Base-by-base conservation (phyloP, 2,888 invertebrate genomes). In the Uloborus plumipes region DNA sequence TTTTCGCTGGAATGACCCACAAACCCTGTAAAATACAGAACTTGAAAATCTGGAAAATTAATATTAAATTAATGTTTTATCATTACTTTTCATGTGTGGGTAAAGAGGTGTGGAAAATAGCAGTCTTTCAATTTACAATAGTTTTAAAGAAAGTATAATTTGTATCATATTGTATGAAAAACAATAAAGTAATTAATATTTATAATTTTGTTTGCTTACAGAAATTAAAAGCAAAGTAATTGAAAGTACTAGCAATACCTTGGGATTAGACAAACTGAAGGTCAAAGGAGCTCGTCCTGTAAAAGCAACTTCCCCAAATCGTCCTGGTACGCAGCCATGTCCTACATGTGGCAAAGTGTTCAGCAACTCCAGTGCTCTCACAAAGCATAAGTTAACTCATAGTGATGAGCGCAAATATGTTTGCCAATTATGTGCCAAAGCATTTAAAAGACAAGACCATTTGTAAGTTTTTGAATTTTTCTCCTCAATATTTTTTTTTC, bases 391-490 rank as follows among this genome's bases (percentile, higher is more conserved):
- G 91, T 92, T 98, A 89, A 98, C 98, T 86, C 98, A 98, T 92
- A 97, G 97, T 91, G 98, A 98, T 90, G 98, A 98, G 89, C 92
- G 98, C 88, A 97, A 97, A 90, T 98, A 97, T 90, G 94, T 96
- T 86, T 98, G 98, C 91, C 93, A 93, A 88, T 94, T 97, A 90
- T 98, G 98, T 91, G 94, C 95, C 86, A 98, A 98, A 91, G 98
- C 98, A 87, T 98, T 98, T 92, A 98, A 98, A 91, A 92, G 98
- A 89, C 98, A 98, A 91, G 98, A 98, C 91, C 98, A 98, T 91
- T 93, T 98, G 96, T 97, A 92, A 96, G 97, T 88, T 31, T 26
- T 58, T 6, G 26, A 20, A 4, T 20, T 59, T 59, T 18, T 55
- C 9, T 2, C 55, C 16, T 18, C n/a, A 18, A 13, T 55, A 55